phyloP scores from a whole-genome alignment of 2,113 vertebrate genomes.

The Pyrgilauda ruficollis region DNA sequence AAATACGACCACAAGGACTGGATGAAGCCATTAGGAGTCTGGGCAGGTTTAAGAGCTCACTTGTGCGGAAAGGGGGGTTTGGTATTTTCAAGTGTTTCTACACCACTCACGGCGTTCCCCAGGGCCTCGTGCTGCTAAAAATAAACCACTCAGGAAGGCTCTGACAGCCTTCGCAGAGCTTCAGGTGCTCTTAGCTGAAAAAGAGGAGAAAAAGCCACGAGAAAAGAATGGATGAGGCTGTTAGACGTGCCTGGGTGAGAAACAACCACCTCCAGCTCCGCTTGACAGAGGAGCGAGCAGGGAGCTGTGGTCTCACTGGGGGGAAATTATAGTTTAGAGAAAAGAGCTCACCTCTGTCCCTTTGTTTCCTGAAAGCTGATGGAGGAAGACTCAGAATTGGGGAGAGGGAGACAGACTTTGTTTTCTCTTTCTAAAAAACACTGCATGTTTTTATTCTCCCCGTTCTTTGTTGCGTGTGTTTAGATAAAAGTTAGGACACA shows the following conservation, averaged over 20 bases:
- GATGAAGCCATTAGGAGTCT: background rate
- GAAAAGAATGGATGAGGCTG: background rate
- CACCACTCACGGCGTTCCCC: rapidly evolving
- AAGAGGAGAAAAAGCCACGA: background rate
- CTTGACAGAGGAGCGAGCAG: background rate
- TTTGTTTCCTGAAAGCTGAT: background rate
- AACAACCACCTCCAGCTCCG: background rate
- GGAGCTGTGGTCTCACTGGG: rapidly evolving
- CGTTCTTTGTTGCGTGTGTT: background rate
- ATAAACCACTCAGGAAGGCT: background rate
- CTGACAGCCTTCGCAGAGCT: background rate
- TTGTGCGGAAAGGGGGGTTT: background rate
- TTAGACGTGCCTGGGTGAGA: background rate
- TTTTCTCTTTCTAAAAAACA: background rate
- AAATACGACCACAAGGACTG: background rate
- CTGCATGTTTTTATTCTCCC: background rate
- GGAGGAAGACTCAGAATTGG: background rate
- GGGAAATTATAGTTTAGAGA: background rate
- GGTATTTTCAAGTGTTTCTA: background rate
- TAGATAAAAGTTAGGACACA: background rate
- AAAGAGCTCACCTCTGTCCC: background rate
- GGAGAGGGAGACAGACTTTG: background rate
- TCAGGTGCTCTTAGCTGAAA: background rate
- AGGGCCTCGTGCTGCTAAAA: background rate
- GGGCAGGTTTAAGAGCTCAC: background rate